Base-by-base conservation (phyloP, 2,113 vertebrate genomes). In the Tupaia tana region DNA sequence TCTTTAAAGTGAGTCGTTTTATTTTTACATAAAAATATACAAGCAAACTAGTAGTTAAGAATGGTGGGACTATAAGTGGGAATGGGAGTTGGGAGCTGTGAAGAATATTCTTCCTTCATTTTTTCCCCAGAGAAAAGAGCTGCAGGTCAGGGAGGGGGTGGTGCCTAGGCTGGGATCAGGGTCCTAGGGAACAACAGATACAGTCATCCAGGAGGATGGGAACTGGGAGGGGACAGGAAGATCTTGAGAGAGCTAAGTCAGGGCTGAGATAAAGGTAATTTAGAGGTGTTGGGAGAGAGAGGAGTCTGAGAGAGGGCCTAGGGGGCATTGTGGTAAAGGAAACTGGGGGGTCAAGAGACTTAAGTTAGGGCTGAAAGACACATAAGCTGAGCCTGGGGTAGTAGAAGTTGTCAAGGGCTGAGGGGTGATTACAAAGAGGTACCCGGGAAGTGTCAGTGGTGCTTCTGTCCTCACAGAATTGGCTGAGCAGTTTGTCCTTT, bases 261-360 rank as follows among this genome's bases (percentile, higher is more conserved):
- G 7, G 16, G 56, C 54, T 64, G 22, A 73, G 6, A 31, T 18
- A 0, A 67, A 31, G 29, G 43, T 82, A 43, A n/a, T 15, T 31
- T 59, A 9, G n/a, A 69, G 52, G 54, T n/a, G 12, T 69, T n/a
- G 24, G 95, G 24, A 56, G 8, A 19, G 10, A 9, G 19, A 29
- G 43, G 12, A 1, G 27, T 64, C 14, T 20, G 18, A n/a, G 8
- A n/a, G 58, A 15, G 52, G 9, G 31, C 4, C 13, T 31, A 10
- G 3, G 56, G 6, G 18, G 27, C n/a, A 5, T 27, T 27, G 3
- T 63, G 15, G 29, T 73, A 27, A 43, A 73, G 58, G 70, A 56
- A 64, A 13, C 11, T 2, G 0, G 59, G 2, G 7, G 31, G 3
- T 7, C 4, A 3, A 7, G 11, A 9, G 27, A 7, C 14, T 18